A percentile compares a stretch with the other conserved stretches of the same genome.
Conservation (phyloP, 2,797 vertebrate genomes). For the Poecile montanus region DNA sequence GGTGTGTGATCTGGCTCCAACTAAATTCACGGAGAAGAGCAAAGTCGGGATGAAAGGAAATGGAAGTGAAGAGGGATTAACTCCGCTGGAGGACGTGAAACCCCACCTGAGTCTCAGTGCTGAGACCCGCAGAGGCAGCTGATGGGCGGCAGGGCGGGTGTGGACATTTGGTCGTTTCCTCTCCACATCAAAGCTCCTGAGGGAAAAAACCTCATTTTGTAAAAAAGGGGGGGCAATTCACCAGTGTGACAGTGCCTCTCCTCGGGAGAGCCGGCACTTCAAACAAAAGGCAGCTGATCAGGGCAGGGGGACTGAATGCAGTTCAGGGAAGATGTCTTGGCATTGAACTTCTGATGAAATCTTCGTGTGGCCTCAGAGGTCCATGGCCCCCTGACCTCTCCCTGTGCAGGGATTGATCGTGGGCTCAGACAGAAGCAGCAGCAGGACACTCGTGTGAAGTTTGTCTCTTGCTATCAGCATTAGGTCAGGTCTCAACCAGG, state of each 20-base stretch:
- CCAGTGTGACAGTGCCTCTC: constrained; percentile 57
- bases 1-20: neutral
- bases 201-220: neutral
- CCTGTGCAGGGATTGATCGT: rapidly evolving
- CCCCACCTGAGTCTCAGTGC: neutral
- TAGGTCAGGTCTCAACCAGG: neutral
- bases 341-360: constrained; percentile 41
- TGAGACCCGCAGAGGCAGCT: neutral
- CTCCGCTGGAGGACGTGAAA: neutral
- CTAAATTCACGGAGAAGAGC: neutral
- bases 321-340: constrained; percentile 72
- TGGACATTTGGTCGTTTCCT: neutral
- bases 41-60: neutral
- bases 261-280: constrained; percentile 56
- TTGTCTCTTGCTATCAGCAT: neutral
- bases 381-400: neutral
- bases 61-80: neutral
- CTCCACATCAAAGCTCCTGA: constrained; percentile 25
- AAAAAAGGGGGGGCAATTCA: constrained; percentile 72
- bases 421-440: neutral
- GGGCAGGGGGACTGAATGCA: constrained; percentile 62
- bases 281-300: constrained; percentile 81
- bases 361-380: constrained; percentile 28
- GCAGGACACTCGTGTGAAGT: neutral
- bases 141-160: neutral